These are phyloP conservation scores for Drosophila varians DNA, from an alignment of 1,140 invertebrate genomes.

Conservation along the genomic window DNA sequence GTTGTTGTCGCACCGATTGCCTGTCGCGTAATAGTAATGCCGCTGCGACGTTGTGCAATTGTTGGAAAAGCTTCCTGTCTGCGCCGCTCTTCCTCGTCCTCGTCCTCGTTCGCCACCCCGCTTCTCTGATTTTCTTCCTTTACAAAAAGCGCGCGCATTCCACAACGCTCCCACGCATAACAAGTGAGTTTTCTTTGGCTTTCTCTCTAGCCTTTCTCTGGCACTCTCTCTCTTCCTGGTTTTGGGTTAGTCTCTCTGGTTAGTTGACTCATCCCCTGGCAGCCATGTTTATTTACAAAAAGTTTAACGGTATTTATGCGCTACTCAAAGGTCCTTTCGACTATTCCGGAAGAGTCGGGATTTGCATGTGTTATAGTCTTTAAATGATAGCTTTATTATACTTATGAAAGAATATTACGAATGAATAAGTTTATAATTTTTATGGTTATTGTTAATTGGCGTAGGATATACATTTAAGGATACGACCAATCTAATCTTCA, in stretches of 20 bases:
- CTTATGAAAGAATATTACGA: too few relatives aligned
- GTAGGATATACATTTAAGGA: too few relatives aligned
- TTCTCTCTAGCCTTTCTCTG: slow-evolving; percentile 6
- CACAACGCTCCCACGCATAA: slow-evolving; percentile 54
- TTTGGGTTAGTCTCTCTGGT: slow-evolving; percentile 11
- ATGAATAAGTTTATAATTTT: too few relatives aligned
- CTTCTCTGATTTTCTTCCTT: slow-evolving; percentile 11
- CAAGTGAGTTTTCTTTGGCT: slow-evolving; percentile 6
- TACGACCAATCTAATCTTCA: too few relatives aligned
- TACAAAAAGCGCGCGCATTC: slow-evolving; percentile 76
- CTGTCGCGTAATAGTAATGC: slow-evolving; percentile 77
- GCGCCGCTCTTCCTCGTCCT: slow-evolving; percentile 11
- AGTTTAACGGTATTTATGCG: slow-evolving; percentile 59
- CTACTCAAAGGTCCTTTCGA: slow-evolving; percentile 7
- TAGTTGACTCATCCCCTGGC: slow-evolving; percentile 57
- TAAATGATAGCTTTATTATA: too few relatives aligned
- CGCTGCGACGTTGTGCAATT: slow-evolving; percentile 65
- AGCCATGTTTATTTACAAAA: slow-evolving; percentile 80
- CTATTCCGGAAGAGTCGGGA: background rate
- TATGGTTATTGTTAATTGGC: too few relatives aligned
- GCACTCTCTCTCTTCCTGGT: slow-evolving; percentile 1
- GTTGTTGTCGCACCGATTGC: slow-evolving; percentile 72
- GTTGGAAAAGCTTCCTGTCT: slow-evolving; percentile 79
- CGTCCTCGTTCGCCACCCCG: background rate
- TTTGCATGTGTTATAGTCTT: too few relatives aligned